phyloP scores from a whole-genome alignment of 2,888 invertebrate species.

The Serripes groenlandicus region DNA sequence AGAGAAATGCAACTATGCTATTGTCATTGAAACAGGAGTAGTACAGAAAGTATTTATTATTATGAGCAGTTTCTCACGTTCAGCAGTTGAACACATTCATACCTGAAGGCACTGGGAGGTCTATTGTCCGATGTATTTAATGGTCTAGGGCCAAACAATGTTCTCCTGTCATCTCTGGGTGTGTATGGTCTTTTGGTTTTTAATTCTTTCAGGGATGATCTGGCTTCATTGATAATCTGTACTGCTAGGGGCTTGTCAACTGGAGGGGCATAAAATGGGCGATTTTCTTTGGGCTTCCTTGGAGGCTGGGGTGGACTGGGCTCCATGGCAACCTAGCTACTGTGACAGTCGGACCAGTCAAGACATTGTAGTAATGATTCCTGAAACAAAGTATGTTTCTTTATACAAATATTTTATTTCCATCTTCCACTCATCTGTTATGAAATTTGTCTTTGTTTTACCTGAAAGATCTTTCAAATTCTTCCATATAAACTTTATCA shows the following conservation, averaged over 20 bases:
- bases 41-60: too few relatives aligned
- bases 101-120: constrained; percentile 86
- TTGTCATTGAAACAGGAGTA: too few relatives aligned
- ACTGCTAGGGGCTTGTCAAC: constrained; percentile 81
- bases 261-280: constrained; percentile 84
- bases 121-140: constrained; percentile 81
- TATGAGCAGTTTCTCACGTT: too few relatives aligned
- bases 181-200: constrained; percentile 95
- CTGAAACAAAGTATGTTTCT: not conserved
- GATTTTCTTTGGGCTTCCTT: constrained; percentile 73
- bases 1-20: too few relatives aligned
- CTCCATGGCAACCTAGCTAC: constrained; percentile 12
- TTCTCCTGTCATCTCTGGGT: constrained; percentile 92
- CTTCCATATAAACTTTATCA: too few relatives aligned
- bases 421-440: too few relatives aligned
- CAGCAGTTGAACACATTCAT: too few relatives aligned
- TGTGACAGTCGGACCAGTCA: not conserved
- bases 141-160: constrained; percentile 89
- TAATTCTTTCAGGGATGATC: constrained; percentile 88
- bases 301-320: constrained; percentile 61
- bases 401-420: too few relatives aligned
- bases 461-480: too few relatives aligned
- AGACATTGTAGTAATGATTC: not conserved
- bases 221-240: constrained; percentile 85
- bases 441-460: too few relatives aligned